Evolutionary conservation across 1,140 invertebrate genomes (phyloP), one percentile per base, ranked within the genome.

Genomic region (Pseudomyrmex flavicornis): DNA sequence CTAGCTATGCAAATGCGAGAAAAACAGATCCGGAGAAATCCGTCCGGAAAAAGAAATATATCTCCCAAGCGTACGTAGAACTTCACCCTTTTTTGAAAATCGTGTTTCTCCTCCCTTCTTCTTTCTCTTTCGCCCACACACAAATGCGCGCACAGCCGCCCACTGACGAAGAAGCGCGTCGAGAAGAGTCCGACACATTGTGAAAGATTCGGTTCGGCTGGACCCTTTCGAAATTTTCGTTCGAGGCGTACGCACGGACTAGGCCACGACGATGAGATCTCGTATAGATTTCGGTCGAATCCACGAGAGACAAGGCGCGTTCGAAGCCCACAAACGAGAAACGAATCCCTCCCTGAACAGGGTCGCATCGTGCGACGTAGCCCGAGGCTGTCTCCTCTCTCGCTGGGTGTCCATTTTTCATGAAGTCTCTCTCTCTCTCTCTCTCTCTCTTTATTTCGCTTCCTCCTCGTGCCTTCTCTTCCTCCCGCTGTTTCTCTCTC

Each of bases 321-420:
- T 13, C 3, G 17, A 52, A 72, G 70, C 59, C 68, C 13, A 66
- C 69, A 59, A 58, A 77, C 58, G 74, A 82, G 13, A 61, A 76
- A 88, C 83, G 83, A 88, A 88, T 92, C 88, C 90, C 84, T 90
- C 90, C 89, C 90, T 92, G 91, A 88, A 86, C 90, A 92, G 91
- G 89, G 89, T 92, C 92, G 92, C 91, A 93, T 90, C 91, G 88
- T 82, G 66, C 90, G 84, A 86, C 87, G 85, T 90, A 91, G 91
- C 92, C 91, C 84, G 88, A 92, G 92, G 92, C 91, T 90, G 86
- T 92, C 90, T 92, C 90, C 87, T 91, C 93, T 93, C 91, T 93
- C 88, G 89, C 90, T 92, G 92, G 92, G 87, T 93, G 89, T 92
- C 91, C 93, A 94, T 94, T 94, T 94, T 94, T 94, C 93, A 94